phyloP scores from a whole-genome alignment of 2,113 vertebrate genomes.

The Callipepla squamata region DNA sequence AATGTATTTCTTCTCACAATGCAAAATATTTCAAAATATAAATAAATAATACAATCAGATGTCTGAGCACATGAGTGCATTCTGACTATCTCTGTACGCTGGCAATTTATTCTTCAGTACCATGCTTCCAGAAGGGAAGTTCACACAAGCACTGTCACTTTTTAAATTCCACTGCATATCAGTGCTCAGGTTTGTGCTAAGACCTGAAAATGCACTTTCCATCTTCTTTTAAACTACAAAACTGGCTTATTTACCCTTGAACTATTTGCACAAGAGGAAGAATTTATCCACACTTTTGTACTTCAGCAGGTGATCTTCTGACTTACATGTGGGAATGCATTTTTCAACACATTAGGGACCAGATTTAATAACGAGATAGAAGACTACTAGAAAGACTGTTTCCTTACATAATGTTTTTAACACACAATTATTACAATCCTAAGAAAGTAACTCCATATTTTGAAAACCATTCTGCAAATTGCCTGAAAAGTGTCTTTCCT shows the following conservation, averaged over 20 bases:
- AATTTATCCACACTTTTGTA: neutral
- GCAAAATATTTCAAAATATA: neutral
- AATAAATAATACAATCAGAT: neutral
- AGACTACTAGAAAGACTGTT: neutral
- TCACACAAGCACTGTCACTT: neutral
- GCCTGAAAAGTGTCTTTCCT: neutral
- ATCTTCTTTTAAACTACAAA: neutral
- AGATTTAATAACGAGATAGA: neutral
- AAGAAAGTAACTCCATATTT: neutral
- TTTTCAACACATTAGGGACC: neutral
- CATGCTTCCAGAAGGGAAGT: neutral
- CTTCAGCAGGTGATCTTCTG: neutral
- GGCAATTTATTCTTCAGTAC: slow-evolving; percentile 2
- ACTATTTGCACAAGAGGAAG: neutral
- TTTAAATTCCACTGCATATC: neutral
- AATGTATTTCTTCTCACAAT: neutral
- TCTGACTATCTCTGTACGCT: neutral
- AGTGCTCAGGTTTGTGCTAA: neutral
- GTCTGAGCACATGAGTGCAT: neutral
- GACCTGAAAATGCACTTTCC: neutral
- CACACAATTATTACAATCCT: neutral
- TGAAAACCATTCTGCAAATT: neutral
- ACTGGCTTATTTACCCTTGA: fast-evolving
- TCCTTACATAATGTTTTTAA: neutral
- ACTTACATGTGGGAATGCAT: neutral